These are phyloP conservation scores for Rynchops niger DNA, from an alignment of 2,113 vertebrate genomes.

Conservation along the genomic window DNA sequence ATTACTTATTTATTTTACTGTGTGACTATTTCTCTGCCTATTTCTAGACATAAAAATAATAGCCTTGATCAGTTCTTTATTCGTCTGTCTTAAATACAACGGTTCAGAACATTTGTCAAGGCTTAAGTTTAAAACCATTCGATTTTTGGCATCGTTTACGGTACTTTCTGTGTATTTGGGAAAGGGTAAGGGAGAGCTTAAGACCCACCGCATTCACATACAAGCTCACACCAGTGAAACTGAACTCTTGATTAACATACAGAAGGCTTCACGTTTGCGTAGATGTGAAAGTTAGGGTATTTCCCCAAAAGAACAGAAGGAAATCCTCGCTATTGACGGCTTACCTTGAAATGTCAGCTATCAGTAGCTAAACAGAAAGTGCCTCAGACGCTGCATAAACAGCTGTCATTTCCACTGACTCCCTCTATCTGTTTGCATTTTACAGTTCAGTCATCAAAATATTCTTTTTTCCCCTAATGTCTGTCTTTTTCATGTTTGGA, in stretches of 20 bases:
- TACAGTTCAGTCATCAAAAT: background rate
- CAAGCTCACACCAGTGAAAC: background rate
- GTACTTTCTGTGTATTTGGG: background rate
- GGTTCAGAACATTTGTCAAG: background rate
- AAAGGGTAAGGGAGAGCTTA: background rate
- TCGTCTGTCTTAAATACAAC: background rate
- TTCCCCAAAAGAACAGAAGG: background rate
- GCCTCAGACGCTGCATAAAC: background rate
- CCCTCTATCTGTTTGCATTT: background rate
- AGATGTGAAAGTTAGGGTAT: background rate
- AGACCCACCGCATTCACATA: background rate
- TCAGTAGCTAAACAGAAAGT: background rate
- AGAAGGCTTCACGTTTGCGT: background rate
- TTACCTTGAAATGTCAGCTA: background rate
- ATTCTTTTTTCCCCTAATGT: accelerated
- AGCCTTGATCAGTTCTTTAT: background rate
- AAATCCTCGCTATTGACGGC: background rate
- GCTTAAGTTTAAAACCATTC: background rate
- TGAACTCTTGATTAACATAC: background rate
- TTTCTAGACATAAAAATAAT: background rate
- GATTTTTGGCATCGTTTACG: background rate
- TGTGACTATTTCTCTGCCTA: background rate
- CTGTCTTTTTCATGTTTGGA: background rate
- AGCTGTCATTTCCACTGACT: background rate
- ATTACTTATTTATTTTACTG: background rate